These are phyloP conservation scores for Mizuhopecten yessoensis DNA, from an alignment of 1,140 invertebrate species.

Conservation along the genomic window DNA sequence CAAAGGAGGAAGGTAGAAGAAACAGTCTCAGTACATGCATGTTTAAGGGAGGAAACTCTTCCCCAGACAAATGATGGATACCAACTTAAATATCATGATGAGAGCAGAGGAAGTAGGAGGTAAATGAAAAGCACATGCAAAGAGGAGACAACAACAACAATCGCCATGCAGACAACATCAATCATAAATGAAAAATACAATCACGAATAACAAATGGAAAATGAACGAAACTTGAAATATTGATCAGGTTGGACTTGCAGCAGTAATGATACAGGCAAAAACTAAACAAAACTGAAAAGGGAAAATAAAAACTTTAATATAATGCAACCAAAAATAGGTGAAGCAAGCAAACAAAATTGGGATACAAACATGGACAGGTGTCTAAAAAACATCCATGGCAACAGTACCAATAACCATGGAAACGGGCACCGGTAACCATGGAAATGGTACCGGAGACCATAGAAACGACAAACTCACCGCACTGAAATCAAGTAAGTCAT, in stretches of 20 bases:
- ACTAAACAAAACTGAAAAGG: constrained; percentile 39
- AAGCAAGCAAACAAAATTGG: constrained; percentile 34
- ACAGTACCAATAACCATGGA: constrained; percentile 37
- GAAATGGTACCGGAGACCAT: constrained; percentile 1
- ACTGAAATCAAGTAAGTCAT: constrained; percentile 81
- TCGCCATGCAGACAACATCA: constrained; percentile 21
- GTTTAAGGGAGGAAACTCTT: constrained; percentile 30
- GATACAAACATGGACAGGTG: constrained; percentile 32
- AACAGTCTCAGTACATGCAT: neutral
- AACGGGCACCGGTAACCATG: neutral
- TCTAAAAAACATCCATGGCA: constrained; percentile 31
- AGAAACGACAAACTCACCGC: constrained; percentile 73
- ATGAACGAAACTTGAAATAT: neutral
- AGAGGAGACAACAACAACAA: constrained; percentile 4
- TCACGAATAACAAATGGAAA: neutral
- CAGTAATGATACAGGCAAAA: neutral
- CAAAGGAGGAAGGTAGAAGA: neutral
- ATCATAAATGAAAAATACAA: neutral
- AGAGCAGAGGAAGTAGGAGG: neutral
- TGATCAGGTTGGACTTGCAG: neutral
- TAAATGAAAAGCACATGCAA: constrained; percentile 32
- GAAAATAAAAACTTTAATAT: constrained; percentile 23
- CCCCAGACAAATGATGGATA: constrained; percentile 10
- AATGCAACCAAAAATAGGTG: constrained; percentile 32
- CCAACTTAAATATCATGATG: neutral